Conservation (phyloP, 2,113 vertebrate species). For the Rousettus leschenaultii region DNA sequence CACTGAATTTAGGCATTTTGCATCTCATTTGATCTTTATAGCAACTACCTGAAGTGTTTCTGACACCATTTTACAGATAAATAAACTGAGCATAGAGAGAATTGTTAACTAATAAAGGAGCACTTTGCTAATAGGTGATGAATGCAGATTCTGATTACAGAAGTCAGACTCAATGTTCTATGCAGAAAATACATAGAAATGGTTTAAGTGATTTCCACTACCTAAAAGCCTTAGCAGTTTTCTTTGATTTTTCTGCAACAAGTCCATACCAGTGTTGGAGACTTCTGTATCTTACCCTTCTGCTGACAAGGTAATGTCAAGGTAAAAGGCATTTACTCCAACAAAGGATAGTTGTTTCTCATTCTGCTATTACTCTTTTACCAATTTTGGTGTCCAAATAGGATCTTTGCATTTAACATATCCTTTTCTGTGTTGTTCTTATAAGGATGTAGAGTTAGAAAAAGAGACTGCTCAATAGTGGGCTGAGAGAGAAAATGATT, state of each 20-base stretch:
- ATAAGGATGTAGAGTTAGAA: not conserved
- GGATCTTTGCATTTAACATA: not conserved
- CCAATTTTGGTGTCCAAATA: not conserved
- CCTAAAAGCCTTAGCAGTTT: not conserved
- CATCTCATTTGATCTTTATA: not conserved
- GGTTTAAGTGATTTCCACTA: not conserved
- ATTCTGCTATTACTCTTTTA: not conserved
- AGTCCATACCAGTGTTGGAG: not conserved
- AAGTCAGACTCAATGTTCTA: not conserved
- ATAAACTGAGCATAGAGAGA: not conserved
- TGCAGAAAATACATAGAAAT: not conserved
- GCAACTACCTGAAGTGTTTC: not conserved
- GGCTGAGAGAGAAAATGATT: not conserved
- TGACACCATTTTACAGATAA: not conserved
- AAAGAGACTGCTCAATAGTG: not conserved
- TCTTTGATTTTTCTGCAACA: not conserved
- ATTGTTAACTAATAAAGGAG: not conserved
- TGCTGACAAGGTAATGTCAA: not conserved
- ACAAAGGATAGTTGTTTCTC: not conserved
- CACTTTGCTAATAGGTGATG: not conserved
- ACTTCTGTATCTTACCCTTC: not conserved
- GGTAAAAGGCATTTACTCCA: not conserved
- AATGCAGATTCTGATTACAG: not conserved
- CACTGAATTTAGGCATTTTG: not conserved
- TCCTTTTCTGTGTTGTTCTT: not conserved